A percentile compares a stretch with the other conserved stretches of the same genome.
Evolutionary conservation across 2,888 invertebrate genomes (phyloP).

Genomic region (Lepidonotus clava): DNA sequence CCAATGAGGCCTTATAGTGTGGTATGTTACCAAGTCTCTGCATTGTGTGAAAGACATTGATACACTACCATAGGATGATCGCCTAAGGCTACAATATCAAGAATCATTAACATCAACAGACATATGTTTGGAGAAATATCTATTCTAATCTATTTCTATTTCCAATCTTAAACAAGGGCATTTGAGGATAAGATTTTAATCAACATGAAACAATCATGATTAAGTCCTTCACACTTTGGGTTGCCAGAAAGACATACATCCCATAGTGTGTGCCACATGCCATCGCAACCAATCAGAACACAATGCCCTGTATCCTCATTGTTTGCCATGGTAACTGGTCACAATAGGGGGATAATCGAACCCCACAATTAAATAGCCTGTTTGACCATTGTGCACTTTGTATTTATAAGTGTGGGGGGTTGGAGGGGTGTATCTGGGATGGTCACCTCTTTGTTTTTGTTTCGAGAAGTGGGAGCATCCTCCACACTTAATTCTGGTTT

Average conservation of each 20-base stretch:
- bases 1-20: neutral
- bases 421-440: too few species aligned
- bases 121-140: too few species aligned
- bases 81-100: neutral
- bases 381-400: neutral
- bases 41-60: neutral
- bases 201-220: too few species aligned
- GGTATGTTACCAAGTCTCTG: neutral
- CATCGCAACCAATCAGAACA: slow-evolving; percentile 9
- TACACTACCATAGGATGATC: neutral
- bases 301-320: neutral
- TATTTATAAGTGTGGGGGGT: too few species aligned
- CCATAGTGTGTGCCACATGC: neutral
- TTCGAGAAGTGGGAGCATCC: neutral
- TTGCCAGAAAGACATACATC: too few species aligned
- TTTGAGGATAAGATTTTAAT: too few species aligned
- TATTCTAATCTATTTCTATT: too few species aligned
- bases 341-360: neutral
- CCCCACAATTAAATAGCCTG: neutral
- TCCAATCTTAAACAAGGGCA: too few species aligned
- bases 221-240: too few species aligned
- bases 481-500: neutral
- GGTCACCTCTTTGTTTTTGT: neutral
- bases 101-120: too few species aligned
- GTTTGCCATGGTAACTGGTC: neutral